A percentile compares a stretch with the other conserved stretches of the same genome.
Evolutionary conservation across 2,113 vertebrate species (phyloP).

Genomic region (Phodopus roborovskii): DNA sequence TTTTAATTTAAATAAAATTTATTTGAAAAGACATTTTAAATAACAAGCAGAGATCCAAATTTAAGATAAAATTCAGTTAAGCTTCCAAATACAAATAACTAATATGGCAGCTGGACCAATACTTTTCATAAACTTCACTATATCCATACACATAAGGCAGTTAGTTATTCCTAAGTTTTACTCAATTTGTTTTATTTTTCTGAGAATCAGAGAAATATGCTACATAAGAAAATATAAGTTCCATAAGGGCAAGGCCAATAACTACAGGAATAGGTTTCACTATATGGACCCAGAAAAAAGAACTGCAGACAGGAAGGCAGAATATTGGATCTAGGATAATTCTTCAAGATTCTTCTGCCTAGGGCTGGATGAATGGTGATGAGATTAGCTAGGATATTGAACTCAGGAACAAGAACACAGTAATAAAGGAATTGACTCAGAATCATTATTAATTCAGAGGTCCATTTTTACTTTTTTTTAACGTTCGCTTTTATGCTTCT

Average conservation of each 20-base stretch:
- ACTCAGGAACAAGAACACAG: neutral
- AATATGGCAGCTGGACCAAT: neutral
- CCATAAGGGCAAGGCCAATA: neutral
- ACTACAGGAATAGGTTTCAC: neutral
- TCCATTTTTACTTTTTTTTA: neutral
- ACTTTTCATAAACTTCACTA: neutral
- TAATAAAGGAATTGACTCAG: slow-evolving; percentile 31
- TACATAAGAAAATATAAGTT: slow-evolving; percentile 43
- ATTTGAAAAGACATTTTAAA: neutral
- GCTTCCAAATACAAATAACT: slow-evolving; percentile 31
- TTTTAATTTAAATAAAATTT: no score
- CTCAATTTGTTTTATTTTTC: neutral
- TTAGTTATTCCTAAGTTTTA: neutral
- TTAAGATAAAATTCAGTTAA: slow-evolving; percentile 41
- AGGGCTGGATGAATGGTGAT: neutral
- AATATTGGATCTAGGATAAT: neutral
- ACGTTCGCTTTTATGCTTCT: slow-evolving; percentile 13
- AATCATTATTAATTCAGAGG: slow-evolving; percentile 39
- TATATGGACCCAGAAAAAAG: neutral
- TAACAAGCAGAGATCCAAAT: slow-evolving; percentile 20
- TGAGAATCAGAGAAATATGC: slow-evolving; percentile 15
- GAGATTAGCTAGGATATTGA: slow-evolving; percentile 10
- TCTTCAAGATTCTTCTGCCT: neutral
- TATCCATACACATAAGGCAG: neutral
- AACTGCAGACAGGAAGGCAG: neutral